phyloP scores from a whole-genome alignment of 2,797 vertebrate genomes.

The Lithobates pipiens region DNA sequence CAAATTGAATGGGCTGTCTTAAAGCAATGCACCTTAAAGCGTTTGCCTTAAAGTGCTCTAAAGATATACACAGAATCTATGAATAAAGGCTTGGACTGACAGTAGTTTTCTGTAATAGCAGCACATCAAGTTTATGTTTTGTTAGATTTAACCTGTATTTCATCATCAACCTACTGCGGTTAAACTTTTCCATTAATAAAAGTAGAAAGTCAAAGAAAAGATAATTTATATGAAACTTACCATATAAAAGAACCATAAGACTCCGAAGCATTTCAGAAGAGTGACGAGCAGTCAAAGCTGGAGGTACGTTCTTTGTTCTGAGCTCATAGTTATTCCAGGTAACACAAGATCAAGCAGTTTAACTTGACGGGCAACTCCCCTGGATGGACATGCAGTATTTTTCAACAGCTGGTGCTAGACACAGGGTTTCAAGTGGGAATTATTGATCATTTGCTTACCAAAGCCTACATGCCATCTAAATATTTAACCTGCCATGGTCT shows the following conservation, averaged over 20 bases:
- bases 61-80: too few species aligned
- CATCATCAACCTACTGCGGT: too few species aligned
- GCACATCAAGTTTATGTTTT: too few species aligned
- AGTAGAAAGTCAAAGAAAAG: too few species aligned
- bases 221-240: constrained; percentile 22
- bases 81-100: too few species aligned
- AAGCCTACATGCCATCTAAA: background rate
- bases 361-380: constrained; percentile 23
- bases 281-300: background rate
- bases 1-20: too few species aligned
- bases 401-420: background rate
- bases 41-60: too few species aligned
- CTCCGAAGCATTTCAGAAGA: constrained; percentile 13
- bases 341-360: background rate
- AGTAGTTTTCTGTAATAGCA: too few species aligned
- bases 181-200: too few species aligned
- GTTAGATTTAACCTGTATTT: too few species aligned
- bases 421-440: background rate
- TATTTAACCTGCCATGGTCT: background rate
- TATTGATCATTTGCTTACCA: too few species aligned
- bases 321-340: background rate
- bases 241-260: constrained; percentile 5
- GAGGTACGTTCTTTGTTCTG: background rate
- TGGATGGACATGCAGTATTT: background rate
- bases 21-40: too few species aligned